phyloP scores from a whole-genome alignment of 1,140 invertebrate genomes.

The Lycorma delicatula region DNA sequence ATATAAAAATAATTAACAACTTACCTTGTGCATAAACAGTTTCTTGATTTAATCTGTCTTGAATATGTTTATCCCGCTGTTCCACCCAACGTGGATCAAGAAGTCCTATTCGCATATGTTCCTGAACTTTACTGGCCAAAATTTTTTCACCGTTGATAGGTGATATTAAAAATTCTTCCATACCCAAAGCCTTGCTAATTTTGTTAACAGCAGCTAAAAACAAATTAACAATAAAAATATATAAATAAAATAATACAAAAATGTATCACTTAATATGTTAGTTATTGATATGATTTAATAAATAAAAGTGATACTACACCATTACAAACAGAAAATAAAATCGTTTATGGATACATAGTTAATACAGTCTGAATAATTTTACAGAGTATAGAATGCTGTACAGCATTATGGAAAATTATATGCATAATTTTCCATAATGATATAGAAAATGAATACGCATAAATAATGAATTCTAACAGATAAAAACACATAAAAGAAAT shows the following conservation, averaged over 20 bases:
- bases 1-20: conserved; percentile 3
- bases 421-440: no score
- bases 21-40: conserved; percentile 72
- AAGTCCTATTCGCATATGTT: conserved; percentile 95
- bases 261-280: background rate
- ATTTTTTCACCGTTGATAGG: conserved; percentile 97
- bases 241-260: background rate
- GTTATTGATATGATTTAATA: no score
- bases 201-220: conserved; percentile 43
- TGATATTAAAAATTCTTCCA: conserved; percentile 91
- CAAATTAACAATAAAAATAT: conserved; percentile 1
- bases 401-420: no score
- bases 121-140: conserved; percentile 91
- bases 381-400: no score
- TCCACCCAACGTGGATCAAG: conserved; percentile 98
- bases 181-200: conserved; percentile 38
- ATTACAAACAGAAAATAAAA: no score
- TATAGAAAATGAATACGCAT: no score
- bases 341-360: no score
- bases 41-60: conserved; percentile 76
- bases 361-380: no score
- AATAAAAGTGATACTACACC: no score
- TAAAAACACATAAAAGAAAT: no score
- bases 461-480: no score
- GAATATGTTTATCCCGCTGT: conserved; percentile 80